Conservation (phyloP, 2,888 invertebrate species). For the Chesias legatella region DNA sequence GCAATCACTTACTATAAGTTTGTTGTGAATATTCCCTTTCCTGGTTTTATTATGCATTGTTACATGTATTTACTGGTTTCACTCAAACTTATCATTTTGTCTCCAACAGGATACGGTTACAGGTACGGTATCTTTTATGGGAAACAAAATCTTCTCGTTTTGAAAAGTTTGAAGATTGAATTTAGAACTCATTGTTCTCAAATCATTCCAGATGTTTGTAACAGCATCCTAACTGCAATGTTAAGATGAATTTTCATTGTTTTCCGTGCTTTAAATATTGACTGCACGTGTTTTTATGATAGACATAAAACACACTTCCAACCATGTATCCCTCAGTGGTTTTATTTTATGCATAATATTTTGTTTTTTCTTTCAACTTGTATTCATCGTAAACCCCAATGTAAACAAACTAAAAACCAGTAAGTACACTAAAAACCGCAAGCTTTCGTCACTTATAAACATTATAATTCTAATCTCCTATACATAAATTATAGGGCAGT, state of each 20-base stretch:
- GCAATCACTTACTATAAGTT: constrained; percentile 55
- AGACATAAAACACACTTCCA: too few species aligned
- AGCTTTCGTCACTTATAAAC: constrained; percentile 57
- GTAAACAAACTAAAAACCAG: constrained; percentile 33
- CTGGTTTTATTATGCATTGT: constrained; percentile 49
- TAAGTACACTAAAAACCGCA: constrained; percentile 41
- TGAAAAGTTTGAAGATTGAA: too few species aligned
- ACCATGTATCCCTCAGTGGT: too few species aligned
- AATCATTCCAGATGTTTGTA: too few species aligned
- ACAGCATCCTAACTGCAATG: too few species aligned
- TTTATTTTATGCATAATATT: background rate
- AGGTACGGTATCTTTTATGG: too few species aligned
- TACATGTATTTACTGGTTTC: constrained; percentile 23
- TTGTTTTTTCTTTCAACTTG: background rate
- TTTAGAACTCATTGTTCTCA: too few species aligned
- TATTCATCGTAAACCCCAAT: background rate
- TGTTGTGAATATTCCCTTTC: constrained; percentile 51
- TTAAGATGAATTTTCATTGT: too few species aligned
- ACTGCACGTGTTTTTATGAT: too few species aligned
- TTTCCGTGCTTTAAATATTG: too few species aligned
- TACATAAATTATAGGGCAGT: constrained; percentile 64
- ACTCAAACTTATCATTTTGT: too few species aligned
- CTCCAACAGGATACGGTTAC: too few species aligned
- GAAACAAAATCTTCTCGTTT: background rate
- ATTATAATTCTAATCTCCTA: constrained; percentile 66